Base-by-base conservation (phyloP, 2,888 invertebrate genomes). In the Anoplius nigerrimus region DNA sequence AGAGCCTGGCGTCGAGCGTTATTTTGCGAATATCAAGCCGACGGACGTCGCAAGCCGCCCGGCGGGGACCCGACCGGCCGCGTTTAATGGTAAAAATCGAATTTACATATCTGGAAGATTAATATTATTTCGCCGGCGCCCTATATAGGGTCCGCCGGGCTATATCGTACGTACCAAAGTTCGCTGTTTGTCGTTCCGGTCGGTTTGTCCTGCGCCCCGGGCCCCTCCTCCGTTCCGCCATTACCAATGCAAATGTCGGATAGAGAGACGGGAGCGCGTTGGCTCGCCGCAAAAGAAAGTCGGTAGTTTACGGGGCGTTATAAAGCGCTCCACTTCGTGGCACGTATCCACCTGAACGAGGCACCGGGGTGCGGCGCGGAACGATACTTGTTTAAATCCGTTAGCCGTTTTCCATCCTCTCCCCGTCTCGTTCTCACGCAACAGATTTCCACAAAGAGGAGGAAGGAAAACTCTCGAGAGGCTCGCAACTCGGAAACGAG, bases 401-500 rank as follows among this genome's bases (percentile, higher is more conserved):
- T 75, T 69, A 78, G 71, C 69, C 65, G 55, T 34, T 18, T 69
- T 57, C 60, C 61, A 20, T 34, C 52, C 59, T 58, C 45, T 61
- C 34, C n/a, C 53, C 42, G 48, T 48, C 54, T 45, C 60, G 54
- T 54, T 68, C 69, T 73, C 63, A 69, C 66, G 69, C 66, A 60
- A 66, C 71, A 34, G 65, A 75, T 72, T 66, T 72, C 34, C 46
- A 53, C 21, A 45, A 34, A 59, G 55, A 63, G 34, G 46, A 45
- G 45, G 20, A 59, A 62, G 61, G 57, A 61, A 62, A 62, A 70
- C 70, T 69, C 62, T 76, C 60, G 69, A 77, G 70, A 62, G 74
- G 68, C 71, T 72, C 64, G 71, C 64, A 73, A 76, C 74, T 75
- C 72, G 74, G 76, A 80, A 82, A 80, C 73, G 76, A 75, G 75